Evolutionary conservation across 1,140 invertebrate species (phyloP).

Genomic region (Drosophila biarmipes): DNA sequence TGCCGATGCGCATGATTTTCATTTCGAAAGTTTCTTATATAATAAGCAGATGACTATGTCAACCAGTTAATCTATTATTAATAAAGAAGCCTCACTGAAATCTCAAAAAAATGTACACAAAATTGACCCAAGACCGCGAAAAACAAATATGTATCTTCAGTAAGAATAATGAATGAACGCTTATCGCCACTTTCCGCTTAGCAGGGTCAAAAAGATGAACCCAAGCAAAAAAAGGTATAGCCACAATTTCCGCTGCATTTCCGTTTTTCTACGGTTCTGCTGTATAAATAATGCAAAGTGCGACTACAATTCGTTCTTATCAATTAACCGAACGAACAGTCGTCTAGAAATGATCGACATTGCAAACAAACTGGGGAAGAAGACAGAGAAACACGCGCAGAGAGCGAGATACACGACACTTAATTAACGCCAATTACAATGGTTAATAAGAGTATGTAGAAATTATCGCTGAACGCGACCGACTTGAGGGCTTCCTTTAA

Average conservation of each 20-base stretch:
- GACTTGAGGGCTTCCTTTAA: conserved; percentile 31
- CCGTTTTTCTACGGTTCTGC: conserved; percentile 15
- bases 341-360: conserved; percentile 31
- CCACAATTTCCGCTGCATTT: conserved; percentile 31
- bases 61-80: neutral
- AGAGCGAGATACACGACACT: conserved; percentile 37
- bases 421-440: conserved; percentile 78
- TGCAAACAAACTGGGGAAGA: conserved; percentile 16
- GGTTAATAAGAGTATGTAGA: conserved; percentile 65
- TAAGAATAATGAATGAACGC: conserved; percentile 10
- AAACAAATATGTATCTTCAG: too few relatives aligned
- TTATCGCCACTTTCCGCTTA: conserved; percentile 17
- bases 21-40: too few relatives aligned
- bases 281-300: conserved; percentile 14
- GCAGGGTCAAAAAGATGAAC: conserved; percentile 1
- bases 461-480: conserved; percentile 50
- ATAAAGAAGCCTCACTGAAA: neutral
- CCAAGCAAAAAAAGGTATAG: conserved; percentile 11
- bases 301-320: conserved; percentile 59
- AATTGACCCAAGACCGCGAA: too few relatives aligned
- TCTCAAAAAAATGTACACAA: neutral
- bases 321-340: conserved; percentile 65
- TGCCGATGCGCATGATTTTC: neutral
- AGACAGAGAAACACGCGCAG: conserved; percentile 15
- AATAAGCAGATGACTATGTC: too few relatives aligned